Conservation (phyloP, 64 coral and sea anemone species). For the Trachythela sp. region DNA sequence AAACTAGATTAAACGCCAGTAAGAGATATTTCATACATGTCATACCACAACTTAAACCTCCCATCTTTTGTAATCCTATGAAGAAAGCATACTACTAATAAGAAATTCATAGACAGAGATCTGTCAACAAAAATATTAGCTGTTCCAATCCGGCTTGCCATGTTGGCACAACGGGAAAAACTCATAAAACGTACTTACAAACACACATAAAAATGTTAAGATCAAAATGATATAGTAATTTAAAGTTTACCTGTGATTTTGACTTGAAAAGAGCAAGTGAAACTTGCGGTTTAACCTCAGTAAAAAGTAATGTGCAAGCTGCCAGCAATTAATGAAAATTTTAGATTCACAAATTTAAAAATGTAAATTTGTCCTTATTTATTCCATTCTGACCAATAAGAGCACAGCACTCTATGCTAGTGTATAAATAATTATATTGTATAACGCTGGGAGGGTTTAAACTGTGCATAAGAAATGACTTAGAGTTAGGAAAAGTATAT, state of each 20-base stretch:
- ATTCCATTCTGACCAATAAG: background rate
- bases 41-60: background rate
- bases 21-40: conserved; percentile 21
- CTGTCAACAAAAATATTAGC: background rate
- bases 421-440: conserved; percentile 15
- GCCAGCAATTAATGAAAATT: conserved; percentile 10
- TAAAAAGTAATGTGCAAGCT: background rate
- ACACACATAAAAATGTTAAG: background rate
- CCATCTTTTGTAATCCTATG: background rate
- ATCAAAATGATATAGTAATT: background rate
- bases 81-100: background rate
- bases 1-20: conserved; percentile 15
- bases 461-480: background rate
- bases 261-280: background rate
- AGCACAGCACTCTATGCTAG: background rate
- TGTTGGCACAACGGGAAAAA: background rate
- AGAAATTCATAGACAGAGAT: background rate
- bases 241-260: background rate
- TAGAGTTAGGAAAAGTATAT: background rate
- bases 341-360: background rate
- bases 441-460: background rate
- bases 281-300: background rate
- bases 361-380: conserved; percentile 23
- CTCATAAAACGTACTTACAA: background rate
- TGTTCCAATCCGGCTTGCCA: background rate